phyloP scores from a whole-genome alignment of 2,113 vertebrate species.

The Campylomormyrus numenius region DNA sequence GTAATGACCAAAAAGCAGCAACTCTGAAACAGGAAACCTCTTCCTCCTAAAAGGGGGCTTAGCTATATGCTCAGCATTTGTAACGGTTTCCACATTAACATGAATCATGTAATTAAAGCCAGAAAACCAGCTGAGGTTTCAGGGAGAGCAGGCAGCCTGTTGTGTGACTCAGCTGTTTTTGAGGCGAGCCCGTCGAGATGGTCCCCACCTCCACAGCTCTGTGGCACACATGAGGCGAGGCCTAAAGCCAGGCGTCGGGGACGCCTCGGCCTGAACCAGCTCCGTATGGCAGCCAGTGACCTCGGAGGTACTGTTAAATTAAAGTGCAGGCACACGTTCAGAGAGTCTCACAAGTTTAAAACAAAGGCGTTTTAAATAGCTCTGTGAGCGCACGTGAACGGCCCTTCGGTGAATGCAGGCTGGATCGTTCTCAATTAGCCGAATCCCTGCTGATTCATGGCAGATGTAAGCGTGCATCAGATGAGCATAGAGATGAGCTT shows the following conservation, averaged over 20 bases:
- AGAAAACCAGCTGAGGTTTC: constrained; percentile 1
- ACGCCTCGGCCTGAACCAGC: neutral
- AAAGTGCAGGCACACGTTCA: neutral
- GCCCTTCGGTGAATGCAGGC: neutral
- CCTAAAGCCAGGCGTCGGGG: neutral
- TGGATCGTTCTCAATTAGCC: neutral
- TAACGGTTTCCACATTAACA: neutral
- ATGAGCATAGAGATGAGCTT: neutral
- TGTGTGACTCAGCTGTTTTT: constrained; percentile 11
- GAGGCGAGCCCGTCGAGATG: neutral
- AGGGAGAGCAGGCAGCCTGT: neutral
- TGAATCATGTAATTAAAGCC: constrained; percentile 11
- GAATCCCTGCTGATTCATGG: neutral
- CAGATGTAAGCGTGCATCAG: neutral
- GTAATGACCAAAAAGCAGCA: neutral
- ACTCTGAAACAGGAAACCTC: neutral
- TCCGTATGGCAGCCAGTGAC: neutral
- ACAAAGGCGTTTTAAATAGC: neutral
- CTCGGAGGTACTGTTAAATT: neutral
- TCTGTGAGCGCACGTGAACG: neutral
- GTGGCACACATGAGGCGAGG: neutral
- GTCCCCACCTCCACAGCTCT: neutral
- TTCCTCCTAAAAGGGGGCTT: neutral
- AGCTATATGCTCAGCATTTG: neutral
- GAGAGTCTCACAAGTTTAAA: neutral